Conservation (phyloP, 2,113 vertebrate genomes). For the Silurus meridionalis region DNA sequence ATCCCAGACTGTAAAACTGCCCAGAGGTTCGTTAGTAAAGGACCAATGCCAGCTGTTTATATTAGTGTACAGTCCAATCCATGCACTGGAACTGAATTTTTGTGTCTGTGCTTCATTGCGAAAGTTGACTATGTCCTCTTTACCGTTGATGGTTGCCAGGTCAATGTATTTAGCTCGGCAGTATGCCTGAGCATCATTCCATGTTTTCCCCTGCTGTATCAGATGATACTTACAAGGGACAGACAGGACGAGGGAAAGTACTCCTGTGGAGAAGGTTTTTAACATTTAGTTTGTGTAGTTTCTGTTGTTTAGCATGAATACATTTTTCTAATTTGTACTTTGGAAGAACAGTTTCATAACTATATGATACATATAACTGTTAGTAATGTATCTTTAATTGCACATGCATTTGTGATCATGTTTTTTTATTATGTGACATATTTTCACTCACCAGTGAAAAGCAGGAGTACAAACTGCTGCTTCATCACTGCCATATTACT, state of each 20-base stretch:
- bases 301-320: not conserved
- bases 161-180: constrained; percentile 9
- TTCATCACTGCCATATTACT: not conserved
- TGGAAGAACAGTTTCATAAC: not conserved
- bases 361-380: not conserved
- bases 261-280: constrained; percentile 22
- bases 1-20: not conserved
- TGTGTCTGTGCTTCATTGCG: not conserved
- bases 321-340: not conserved
- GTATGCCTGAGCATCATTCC: constrained; percentile 21
- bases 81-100: not conserved
- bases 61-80: constrained; percentile 33
- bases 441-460: not conserved
- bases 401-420: not conserved
- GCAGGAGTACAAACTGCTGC: not conserved
- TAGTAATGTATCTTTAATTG: not conserved
- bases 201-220: constrained; percentile 27
- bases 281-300: not conserved
- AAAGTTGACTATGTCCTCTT: constrained; percentile 18
- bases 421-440: not conserved
- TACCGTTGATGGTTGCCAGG: constrained; percentile 19
- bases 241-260: not conserved
- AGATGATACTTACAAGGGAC: not conserved
- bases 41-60: constrained; percentile 32
- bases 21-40: not conserved